Base-by-base conservation (phyloP, 2,888 invertebrate genomes). In the Diploptera punctata region DNA sequence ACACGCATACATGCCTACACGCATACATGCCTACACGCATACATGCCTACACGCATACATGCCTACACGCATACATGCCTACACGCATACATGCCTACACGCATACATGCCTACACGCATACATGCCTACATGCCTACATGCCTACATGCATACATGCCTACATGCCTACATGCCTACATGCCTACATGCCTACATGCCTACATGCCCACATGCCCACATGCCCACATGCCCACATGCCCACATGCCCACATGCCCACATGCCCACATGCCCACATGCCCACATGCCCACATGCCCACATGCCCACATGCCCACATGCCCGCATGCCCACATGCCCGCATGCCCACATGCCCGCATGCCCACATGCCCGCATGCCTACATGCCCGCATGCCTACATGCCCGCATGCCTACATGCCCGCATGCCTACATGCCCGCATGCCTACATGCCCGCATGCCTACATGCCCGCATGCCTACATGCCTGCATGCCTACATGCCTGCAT, bases 81-180 rank as follows among this genome's bases (percentile, higher is more conserved):
- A n/a, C n/a, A n/a, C n/a, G n/a, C n/a, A n/a, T n/a, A n/a, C n/a
- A n/a, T n/a, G n/a, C n/a, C n/a, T n/a, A n/a, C n/a, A n/a, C n/a
- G n/a, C n/a, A n/a, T n/a, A n/a, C n/a, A n/a, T n/a, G n/a, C n/a
- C n/a, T n/a, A n/a, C n/a, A n/a, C n/a, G n/a, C n/a, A n/a, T n/a
- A n/a, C n/a, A n/a, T n/a, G n/a, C 21, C n/a, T 57, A 72, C 21
- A 49, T 67, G 67, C 24, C 44, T 44, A 71, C 44, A 67, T 71
- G 44, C 44, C 16, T 67, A 67, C 29, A 44, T 71, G 43, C 24
- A 44, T 72, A 68, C 21, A 62, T 70, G 47, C 54, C 47, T 47
- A 65, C 49, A 47, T 70, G 33, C 49, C 24, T 73, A 43, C 24
- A 43, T 67, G 44, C 67, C 10, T 44, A 43, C 43, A 19, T 44